Evolutionary conservation across 2,888 invertebrate genomes (phyloP).

Genomic region (Baccha elongata): DNA sequence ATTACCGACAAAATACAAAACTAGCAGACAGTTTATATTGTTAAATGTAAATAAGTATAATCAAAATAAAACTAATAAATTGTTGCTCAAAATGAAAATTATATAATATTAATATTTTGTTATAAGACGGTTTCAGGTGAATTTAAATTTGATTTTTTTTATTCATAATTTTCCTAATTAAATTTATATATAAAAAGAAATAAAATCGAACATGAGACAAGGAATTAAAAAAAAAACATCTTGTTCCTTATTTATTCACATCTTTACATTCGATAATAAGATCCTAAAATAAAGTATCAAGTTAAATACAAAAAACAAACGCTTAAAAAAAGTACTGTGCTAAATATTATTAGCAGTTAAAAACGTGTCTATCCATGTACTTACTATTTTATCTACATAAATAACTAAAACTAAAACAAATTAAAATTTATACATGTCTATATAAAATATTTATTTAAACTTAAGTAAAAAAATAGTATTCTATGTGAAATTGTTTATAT

Average conservation of each 20-base stretch:
- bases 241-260: constrained; percentile 34
- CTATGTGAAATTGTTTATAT: constrained; percentile 35
- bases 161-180: background rate
- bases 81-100: constrained; percentile 55
- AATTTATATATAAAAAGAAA: background rate
- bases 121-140: constrained; percentile 62
- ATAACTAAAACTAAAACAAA: constrained; percentile 15
- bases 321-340: constrained; percentile 67
- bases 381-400: constrained; percentile 66
- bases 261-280: constrained; percentile 8
- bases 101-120: constrained; percentile 27
- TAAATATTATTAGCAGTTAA: constrained; percentile 48
- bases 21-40: too few species aligned
- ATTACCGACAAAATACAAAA: too few species aligned
- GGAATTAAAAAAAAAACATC: constrained; percentile 37
- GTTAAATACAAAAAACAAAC: constrained; percentile 26
- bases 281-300: constrained; percentile 3
- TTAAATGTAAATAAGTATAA: constrained; percentile 21
- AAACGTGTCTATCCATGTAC: constrained; percentile 64
- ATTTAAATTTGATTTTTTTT: constrained; percentile 11
- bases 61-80: constrained; percentile 20
- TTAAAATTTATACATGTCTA: constrained; percentile 68
- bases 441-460: constrained; percentile 49
- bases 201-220: constrained; percentile 49
- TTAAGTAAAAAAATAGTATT: constrained; percentile 41